Percentiles rank a stretch among this genome's conserved stretches.
Conservation (phyloP, 2,888 invertebrate genomes). For the Brachyptera risi region DNA sequence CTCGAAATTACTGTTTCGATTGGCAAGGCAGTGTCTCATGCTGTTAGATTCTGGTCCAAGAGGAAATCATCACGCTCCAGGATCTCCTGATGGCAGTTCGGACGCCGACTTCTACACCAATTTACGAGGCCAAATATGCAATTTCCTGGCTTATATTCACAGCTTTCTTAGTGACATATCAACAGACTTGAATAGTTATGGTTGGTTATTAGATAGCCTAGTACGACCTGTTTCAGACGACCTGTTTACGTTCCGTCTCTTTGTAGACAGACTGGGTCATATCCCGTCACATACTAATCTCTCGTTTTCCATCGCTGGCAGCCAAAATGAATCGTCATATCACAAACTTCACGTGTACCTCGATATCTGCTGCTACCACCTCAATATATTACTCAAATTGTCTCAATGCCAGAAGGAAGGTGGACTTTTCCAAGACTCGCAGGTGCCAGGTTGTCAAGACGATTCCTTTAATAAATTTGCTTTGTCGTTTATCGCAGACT, state of each 20-base stretch:
- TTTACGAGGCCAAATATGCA: not conserved
- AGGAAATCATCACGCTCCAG: not conserved
- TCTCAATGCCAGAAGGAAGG: not conserved
- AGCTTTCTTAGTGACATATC: not conserved
- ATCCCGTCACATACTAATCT: not conserved
- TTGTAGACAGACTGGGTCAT: not conserved
- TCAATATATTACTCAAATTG: not conserved
- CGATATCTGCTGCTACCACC: constrained; percentile 11
- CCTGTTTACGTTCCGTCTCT: not conserved
- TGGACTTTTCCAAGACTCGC: not conserved
- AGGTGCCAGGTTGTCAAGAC: not conserved
- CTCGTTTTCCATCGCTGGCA: not conserved
- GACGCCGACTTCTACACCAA: not conserved
- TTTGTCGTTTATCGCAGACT: not conserved
- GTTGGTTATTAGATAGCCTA: not conserved
- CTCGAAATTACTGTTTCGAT: not conserved
- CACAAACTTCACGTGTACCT: constrained; percentile 1
- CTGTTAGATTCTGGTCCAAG: not conserved
- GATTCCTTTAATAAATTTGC: not conserved
- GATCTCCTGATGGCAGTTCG: not conserved
- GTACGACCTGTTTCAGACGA: not conserved
- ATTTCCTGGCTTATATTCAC: not conserved
- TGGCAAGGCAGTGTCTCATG: not conserved
- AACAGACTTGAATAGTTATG: not conserved
- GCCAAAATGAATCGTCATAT: not conserved